A percentile compares a stretch with the other conserved stretches of the same genome.
Conservation (phyloP, 2,888 invertebrate genomes). For the Drosophila eohydei region DNA sequence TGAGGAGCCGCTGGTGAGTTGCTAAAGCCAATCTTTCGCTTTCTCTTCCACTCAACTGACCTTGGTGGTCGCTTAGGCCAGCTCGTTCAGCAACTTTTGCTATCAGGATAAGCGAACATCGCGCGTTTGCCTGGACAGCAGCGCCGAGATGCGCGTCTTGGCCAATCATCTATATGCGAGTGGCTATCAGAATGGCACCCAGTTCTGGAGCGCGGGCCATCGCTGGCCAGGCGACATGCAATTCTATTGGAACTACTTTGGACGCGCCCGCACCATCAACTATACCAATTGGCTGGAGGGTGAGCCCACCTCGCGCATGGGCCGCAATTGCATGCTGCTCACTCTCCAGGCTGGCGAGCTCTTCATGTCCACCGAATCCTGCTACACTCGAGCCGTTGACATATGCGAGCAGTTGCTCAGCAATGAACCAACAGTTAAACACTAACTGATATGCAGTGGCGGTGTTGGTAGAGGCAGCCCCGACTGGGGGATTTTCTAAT, state of each 20-base stretch:
- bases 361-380: constrained; percentile 64
- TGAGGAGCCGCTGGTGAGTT: constrained; percentile 59
- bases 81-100: constrained; percentile 66
- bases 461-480: no score
- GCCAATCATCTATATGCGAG: constrained; percentile 58
- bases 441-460: constrained; percentile 30
- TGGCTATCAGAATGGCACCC: constrained; percentile 59
- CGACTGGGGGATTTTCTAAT: no score
- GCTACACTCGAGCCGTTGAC: constrained; percentile 57
- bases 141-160: constrained; percentile 62
- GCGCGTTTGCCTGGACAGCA: constrained; percentile 68
- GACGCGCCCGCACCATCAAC: constrained; percentile 58
- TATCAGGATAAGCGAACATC: constrained; percentile 70
- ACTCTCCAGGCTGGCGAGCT: constrained; percentile 54
- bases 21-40: no score
- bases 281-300: constrained; percentile 66
- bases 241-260: constrained; percentile 74
- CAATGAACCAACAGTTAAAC: constrained; percentile 59
- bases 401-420: constrained; percentile 65
- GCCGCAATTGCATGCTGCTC: constrained; percentile 62
- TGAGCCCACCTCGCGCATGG: constrained; percentile 63
- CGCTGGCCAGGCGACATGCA: constrained; percentile 67
- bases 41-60: not conserved
- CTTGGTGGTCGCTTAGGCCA: constrained; percentile 39
- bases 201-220: constrained; percentile 75